These are phyloP conservation scores for Eurytoma californica DNA, from an alignment of 2,888 invertebrate genomes.

Conservation along the genomic window DNA sequence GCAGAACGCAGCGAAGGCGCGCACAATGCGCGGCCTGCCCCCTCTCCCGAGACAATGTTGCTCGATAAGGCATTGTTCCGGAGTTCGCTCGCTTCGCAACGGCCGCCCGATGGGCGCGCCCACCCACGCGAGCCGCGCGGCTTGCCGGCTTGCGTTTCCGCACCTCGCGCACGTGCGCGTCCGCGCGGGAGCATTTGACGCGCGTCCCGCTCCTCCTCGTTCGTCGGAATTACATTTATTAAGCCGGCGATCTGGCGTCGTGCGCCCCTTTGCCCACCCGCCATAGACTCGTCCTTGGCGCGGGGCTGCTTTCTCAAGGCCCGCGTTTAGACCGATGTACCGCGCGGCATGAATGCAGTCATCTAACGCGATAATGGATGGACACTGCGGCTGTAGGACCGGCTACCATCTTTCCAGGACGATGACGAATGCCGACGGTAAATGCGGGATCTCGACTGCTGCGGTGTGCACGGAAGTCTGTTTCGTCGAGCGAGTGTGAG, in stretches of 20 bases:
- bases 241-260: neutral
- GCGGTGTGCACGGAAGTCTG: neutral
- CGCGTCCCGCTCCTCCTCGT: neutral
- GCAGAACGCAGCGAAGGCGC: constrained; percentile 31
- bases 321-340: neutral
- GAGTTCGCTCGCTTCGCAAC: constrained; percentile 8
- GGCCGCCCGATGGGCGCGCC: neutral
- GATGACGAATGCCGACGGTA: constrained; percentile 44
- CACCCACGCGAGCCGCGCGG: neutral
- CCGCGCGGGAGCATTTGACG: neutral
- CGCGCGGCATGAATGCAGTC: constrained; percentile 40
- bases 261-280: too few relatives aligned
- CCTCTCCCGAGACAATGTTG: constrained; percentile 66
- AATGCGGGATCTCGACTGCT: constrained; percentile 25
- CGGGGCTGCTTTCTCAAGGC: too few relatives aligned
- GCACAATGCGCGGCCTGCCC: constrained; percentile 23
- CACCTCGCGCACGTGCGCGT: neutral
- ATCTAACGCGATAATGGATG: constrained; percentile 45
- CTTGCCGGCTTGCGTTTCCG: constrained; percentile 16
- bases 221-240: constrained; percentile 45
- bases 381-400: constrained; percentile 30
- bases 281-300: too few relatives aligned
- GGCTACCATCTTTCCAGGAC: neutral
- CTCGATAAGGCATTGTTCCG: constrained; percentile 73
- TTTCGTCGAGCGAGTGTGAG: too few relatives aligned